Conservation (phyloP, 2,797 vertebrate genomes). For the Telmatherina bonti region DNA sequence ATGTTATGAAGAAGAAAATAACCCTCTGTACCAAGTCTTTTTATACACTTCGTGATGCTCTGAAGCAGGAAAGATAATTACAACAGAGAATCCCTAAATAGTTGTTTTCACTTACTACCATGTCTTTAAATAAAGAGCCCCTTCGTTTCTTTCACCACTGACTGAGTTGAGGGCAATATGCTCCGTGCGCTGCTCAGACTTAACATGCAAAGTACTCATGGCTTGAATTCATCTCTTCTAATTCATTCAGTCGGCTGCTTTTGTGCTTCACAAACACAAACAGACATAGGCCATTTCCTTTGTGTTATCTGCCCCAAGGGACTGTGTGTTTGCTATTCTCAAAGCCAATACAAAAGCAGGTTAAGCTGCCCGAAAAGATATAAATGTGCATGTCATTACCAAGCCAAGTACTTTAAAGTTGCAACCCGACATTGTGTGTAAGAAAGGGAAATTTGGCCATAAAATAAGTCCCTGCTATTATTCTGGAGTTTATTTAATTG, state of each 20-base stretch:
- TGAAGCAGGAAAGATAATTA: constrained; percentile 5
- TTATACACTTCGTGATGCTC: not conserved
- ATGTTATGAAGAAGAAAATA: no score
- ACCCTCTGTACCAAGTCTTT: no score
- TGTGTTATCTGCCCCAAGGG: constrained; percentile 27
- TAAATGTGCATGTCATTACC: constrained; percentile 29
- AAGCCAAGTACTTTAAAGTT: constrained; percentile 8
- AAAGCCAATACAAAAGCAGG: constrained; percentile 38
- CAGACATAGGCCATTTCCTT: constrained; percentile 52
- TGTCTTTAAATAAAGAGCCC: constrained; percentile 32
- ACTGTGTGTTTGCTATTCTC: constrained; percentile 42
- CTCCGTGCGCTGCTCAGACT: constrained; percentile 21
- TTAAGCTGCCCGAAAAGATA: constrained; percentile 42
- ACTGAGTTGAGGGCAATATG: constrained; percentile 28
- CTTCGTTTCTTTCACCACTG: constrained; percentile 18
- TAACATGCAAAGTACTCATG: constrained; percentile 13
- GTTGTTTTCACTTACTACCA: constrained; percentile 7
- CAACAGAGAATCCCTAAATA: constrained; percentile 6
- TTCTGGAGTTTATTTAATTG: not conserved
- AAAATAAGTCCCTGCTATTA: constrained; percentile 9
- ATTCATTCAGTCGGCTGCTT: constrained; percentile 34
- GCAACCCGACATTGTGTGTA: constrained; percentile 1
- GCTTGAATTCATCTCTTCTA: constrained; percentile 18
- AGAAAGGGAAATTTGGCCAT: constrained; percentile 7
- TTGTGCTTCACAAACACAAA: constrained; percentile 36